phyloP scores from a whole-genome alignment of 2,888 invertebrate species.

The Heliconius ismenius region DNA sequence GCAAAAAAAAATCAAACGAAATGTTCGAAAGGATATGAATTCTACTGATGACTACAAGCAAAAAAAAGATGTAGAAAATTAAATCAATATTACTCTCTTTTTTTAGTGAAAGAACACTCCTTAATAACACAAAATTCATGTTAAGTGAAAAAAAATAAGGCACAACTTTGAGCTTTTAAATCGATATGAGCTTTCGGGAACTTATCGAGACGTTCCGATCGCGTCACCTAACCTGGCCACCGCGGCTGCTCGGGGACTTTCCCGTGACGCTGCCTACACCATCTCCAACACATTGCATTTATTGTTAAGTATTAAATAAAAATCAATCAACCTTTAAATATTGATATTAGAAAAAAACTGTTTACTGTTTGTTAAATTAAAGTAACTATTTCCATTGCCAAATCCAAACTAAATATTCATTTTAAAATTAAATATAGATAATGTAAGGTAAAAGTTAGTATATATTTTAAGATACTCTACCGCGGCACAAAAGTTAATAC shows the following conservation, averaged over 20 bases:
- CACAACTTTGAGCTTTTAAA: neutral
- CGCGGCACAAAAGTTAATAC: constrained; percentile 35
- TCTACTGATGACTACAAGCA: neutral
- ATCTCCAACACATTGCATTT: constrained; percentile 56
- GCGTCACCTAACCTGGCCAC: constrained; percentile 67
- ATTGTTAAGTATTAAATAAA: neutral
- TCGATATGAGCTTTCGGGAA: constrained; percentile 34
- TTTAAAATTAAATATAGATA: neutral
- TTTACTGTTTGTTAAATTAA: too few species aligned
- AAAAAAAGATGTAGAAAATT: neutral
- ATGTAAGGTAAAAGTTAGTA: neutral
- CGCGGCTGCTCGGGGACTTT: constrained; percentile 69
- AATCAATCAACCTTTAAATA: neutral
- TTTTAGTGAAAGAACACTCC: too few species aligned
- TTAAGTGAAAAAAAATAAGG: too few species aligned
- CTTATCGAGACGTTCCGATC: constrained; percentile 48
- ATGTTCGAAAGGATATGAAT: neutral
- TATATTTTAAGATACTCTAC: constrained; percentile 36
- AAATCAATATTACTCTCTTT: neutral
- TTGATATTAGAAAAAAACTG: neutral
- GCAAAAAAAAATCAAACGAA: neutral
- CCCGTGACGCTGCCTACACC: constrained; percentile 66
- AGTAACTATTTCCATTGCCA: neutral
- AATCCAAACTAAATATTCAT: neutral
- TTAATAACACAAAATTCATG: too few species aligned